Evolutionary conservation across 2,113 vertebrate species (phyloP), one percentile per base, ranked within the genome.

Genomic region (Lycocorax pyrrhopterus): DNA sequence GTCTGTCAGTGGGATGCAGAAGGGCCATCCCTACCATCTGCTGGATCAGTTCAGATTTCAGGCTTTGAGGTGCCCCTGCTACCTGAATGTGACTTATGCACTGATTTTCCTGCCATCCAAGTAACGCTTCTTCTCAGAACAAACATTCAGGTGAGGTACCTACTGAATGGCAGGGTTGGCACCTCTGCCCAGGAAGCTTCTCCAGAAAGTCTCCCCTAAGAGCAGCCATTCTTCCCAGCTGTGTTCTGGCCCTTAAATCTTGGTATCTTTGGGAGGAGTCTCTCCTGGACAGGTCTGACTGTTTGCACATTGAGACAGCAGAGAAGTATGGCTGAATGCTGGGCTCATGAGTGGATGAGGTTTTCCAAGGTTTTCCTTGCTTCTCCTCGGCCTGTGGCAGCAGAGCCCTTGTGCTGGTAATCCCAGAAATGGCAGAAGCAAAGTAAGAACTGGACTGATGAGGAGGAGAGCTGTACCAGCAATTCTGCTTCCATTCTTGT

Each of bases 161-260:
- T 32, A 6, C 4, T 0, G 0, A n/a, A 17, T 21, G 63, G 29
- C 67, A 76, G 25, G 12, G 20, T 43, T 69, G 32, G n/a, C n/a
- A n/a, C 23, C 18, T 77, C 46, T 75, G 58, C 67, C 49, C 3
- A 7, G 78, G 29, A 39, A 60, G 12, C 21, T 27, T 27, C 44
- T 73, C 7, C 35, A 72, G 49, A 75, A 76, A 35, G 9, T 27
- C 17, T 53, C 9, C 18, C 29, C 30, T n/a, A 16, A 33, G 26
- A 63, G 55, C 78, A 88, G 14, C 41, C 3, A 1, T 25, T 79
- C 44, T 64, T 90, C 53, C 22, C 32, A 87, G 35, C 25, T 73
- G 59, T 58, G 32, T 53, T 86, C 59, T 80, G 71, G 18, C 49
- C 22, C 19, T 68, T 90, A 52, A 46, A 37, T 68, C 44, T 43